These are phyloP conservation scores for Drosophila ohnishii DNA, from an alignment of 1,140 invertebrate genomes.

Conservation along the genomic window DNA sequence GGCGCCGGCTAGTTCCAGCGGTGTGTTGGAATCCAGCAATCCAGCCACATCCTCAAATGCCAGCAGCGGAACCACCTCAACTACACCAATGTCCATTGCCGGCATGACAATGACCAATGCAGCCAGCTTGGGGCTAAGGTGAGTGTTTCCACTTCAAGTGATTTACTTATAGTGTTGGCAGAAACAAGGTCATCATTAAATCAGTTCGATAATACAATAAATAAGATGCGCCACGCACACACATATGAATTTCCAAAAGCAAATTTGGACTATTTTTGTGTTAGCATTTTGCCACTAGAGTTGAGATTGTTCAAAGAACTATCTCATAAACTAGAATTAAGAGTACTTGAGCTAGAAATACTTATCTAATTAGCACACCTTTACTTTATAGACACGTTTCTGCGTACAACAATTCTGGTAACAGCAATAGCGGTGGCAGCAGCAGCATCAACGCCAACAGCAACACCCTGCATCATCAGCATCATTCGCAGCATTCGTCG, in stretches of 20 bases:
- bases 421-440: slow-evolving; percentile 26
- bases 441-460: slow-evolving; percentile 27
- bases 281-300: no score
- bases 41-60: slow-evolving; percentile 31
- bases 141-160: background rate
- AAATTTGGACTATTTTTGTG: no score
- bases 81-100: slow-evolving; percentile 43
- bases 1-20: slow-evolving; percentile 51
- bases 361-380: background rate
- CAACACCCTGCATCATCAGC: slow-evolving; percentile 54
- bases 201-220: background rate
- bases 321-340: no score
- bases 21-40: slow-evolving; percentile 49
- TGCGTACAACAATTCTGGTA: slow-evolving; percentile 52
- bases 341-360: no score
- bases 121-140: slow-evolving; percentile 56
- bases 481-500: slow-evolving; percentile 40
- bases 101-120: slow-evolving; percentile 45
- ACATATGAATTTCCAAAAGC: no score
- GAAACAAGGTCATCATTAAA: background rate
- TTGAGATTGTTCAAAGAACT: no score
- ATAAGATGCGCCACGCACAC: no score
- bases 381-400: slow-evolving; percentile 43
- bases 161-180: background rate
- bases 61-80: slow-evolving; percentile 12